A percentile compares a stretch with the other conserved stretches of the same genome.
These are phyloP conservation scores for Zaprionus africanus DNA, from an alignment of 1,140 invertebrate genomes.

Conservation along the genomic window DNA sequence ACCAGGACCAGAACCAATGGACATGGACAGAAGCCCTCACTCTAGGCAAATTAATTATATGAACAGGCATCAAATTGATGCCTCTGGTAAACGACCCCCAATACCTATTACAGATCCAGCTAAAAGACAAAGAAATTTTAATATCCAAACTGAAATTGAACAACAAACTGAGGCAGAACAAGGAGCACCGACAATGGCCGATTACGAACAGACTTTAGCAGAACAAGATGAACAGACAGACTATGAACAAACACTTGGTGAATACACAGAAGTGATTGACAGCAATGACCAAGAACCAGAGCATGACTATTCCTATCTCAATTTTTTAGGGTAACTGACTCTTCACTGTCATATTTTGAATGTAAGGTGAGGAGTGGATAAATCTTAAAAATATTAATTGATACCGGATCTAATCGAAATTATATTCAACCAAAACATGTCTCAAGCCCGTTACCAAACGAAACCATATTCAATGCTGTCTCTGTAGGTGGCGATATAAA, in stretches of 20 bases:
- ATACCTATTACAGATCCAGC: not conserved
- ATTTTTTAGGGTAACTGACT: constrained; percentile 21
- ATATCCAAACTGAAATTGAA: constrained; percentile 13
- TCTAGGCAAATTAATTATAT: constrained; percentile 17
- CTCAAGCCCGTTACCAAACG: not conserved
- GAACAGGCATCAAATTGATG: constrained; percentile 9
- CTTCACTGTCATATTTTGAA: constrained; percentile 24
- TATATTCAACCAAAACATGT: constrained; percentile 18
- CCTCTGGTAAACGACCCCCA: constrained; percentile 10
- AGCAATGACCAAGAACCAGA: too few relatives aligned
- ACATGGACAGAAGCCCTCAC: too few relatives aligned
- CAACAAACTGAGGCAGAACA: constrained; percentile 12
- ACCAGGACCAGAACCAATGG: too few relatives aligned
- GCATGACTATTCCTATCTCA: too few relatives aligned
- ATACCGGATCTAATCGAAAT: constrained; percentile 28
- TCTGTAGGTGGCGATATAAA: constrained; percentile 40
- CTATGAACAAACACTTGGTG: too few relatives aligned
- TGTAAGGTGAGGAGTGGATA: constrained; percentile 16
- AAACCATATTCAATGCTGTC: constrained; percentile 30
- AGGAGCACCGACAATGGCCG: too few relatives aligned
- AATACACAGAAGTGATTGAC: too few relatives aligned
- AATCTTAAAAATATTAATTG: constrained; percentile 26
- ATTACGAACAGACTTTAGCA: too few relatives aligned
- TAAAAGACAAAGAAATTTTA: constrained; percentile 13
- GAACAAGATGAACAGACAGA: too few relatives aligned